Evolutionary conservation across 2,113 vertebrate species (phyloP).

Genomic region (Seriola aureovittata): DNA sequence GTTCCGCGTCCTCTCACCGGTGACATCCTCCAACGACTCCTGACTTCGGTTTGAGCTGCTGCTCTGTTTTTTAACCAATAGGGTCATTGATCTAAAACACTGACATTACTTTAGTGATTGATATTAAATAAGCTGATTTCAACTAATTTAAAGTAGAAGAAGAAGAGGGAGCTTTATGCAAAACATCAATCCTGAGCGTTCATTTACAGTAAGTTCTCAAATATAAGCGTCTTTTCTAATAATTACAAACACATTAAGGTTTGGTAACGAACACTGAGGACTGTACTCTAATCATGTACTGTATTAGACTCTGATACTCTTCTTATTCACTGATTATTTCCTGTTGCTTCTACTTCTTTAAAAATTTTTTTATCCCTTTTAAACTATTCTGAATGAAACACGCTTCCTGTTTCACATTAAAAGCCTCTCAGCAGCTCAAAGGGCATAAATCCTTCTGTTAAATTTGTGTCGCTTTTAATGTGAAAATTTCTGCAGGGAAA

Average conservation of each 20-base stretch:
- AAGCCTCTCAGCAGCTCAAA: neutral
- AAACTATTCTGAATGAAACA: neutral
- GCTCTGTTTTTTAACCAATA: neutral
- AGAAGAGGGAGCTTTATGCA: no score
- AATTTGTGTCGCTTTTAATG: neutral
- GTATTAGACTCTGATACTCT: neutral
- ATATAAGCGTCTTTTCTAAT: neutral
- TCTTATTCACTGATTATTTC: neutral
- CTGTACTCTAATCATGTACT: no score
- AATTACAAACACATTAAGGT: neutral
- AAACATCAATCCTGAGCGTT: no score
- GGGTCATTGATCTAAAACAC: neutral
- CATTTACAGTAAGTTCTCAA: neutral
- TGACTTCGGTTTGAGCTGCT: slow-evolving; percentile 10
- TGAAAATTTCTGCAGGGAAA: neutral
- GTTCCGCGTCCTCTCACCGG: neutral
- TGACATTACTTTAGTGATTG: no score
- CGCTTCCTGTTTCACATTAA: neutral
- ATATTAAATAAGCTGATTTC: neutral
- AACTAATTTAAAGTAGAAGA: no score
- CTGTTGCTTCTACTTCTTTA: neutral
- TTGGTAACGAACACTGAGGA: neutral
- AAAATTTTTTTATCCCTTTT: neutral
- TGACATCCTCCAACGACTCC: neutral
- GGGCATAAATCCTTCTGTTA: no score